Conservation (phyloP, 92 coral and sea anemone genomes). For the Epizoanthus rinbou region DNA sequence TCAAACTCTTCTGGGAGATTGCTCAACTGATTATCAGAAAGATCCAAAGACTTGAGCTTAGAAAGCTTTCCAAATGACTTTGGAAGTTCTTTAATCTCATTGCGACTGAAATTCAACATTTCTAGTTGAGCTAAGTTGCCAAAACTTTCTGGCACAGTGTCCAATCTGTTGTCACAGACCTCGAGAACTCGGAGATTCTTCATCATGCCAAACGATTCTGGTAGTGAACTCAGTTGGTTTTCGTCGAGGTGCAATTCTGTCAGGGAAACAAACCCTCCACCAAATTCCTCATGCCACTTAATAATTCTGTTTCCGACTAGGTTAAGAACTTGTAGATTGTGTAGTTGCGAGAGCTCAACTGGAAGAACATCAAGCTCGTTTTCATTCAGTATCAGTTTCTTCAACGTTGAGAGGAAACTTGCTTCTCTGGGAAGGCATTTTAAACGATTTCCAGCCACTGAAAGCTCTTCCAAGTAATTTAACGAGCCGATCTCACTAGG, state of each 20-base stretch:
- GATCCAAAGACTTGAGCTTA: constrained; percentile 64
- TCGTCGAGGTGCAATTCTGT: constrained; percentile 84
- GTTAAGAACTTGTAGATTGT: constrained; percentile 63
- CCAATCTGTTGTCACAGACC: constrained; percentile 75
- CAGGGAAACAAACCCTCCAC: constrained; percentile 58
- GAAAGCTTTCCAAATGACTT: constrained; percentile 68
- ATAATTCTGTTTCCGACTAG: constrained; percentile 70
- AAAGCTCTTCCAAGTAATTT: constrained; percentile 60
- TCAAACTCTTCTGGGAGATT: constrained; percentile 64
- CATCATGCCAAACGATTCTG: constrained; percentile 70
- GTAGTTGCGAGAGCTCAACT: constrained; percentile 51
- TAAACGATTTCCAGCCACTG: constrained; percentile 81
- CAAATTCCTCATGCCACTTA: constrained; percentile 54
- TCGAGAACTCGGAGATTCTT: constrained; percentile 76
- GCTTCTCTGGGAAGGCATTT: constrained; percentile 63
- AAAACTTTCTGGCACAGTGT: constrained; percentile 71
- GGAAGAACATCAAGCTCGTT: constrained; percentile 72
- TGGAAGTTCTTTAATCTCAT: constrained; percentile 71
- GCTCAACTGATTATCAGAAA: constrained; percentile 71
- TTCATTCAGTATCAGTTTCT: constrained; percentile 77
- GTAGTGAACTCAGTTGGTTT: constrained; percentile 65
- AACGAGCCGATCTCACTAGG: constrained; percentile 69
- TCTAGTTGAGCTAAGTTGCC: constrained; percentile 69
- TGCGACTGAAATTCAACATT: constrained; percentile 83
- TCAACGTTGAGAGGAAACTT: constrained; percentile 48